These are phyloP conservation scores for Chiloscyllium punctatum DNA, from an alignment of 2,797 vertebrate species.

Conservation along the genomic window DNA sequence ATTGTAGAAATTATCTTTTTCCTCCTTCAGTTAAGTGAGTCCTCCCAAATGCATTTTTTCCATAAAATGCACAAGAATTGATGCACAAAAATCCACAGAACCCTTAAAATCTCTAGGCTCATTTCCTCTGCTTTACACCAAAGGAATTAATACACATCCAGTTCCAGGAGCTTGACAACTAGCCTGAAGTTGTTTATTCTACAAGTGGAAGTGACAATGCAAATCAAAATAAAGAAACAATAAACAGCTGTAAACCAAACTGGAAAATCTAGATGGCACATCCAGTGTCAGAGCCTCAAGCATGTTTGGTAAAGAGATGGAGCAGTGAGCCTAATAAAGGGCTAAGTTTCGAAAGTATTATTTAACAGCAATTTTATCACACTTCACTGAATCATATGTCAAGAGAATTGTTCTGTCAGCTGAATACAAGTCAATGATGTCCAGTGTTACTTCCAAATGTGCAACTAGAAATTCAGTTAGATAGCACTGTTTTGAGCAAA, in stretches of 20 bases:
- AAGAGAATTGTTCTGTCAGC: not conserved
- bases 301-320: not conserved
- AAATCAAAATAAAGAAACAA: not conserved
- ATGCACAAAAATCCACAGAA: not conserved
- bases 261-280: not conserved
- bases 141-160: not conserved
- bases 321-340: not conserved
- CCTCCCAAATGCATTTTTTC: not conserved
- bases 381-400: not conserved
- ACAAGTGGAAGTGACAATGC: not conserved
- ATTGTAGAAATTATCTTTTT: not conserved
- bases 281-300: slow-evolving; percentile 1
- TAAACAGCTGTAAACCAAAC: not conserved
- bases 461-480: not conserved
- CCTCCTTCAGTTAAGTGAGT: not conserved
- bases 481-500: not conserved
- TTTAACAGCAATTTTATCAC: not conserved
- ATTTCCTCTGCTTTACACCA: not conserved
- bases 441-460: not conserved
- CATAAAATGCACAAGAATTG: not conserved
- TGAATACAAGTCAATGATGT: not conserved
- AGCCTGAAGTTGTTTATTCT: not conserved
- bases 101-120: not conserved
- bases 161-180: not conserved
- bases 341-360: not conserved